A percentile compares a stretch with the other conserved stretches of the same genome.
Conservation (phyloP, 2,797 vertebrate genomes). For the Eulemur mongoz region DNA sequence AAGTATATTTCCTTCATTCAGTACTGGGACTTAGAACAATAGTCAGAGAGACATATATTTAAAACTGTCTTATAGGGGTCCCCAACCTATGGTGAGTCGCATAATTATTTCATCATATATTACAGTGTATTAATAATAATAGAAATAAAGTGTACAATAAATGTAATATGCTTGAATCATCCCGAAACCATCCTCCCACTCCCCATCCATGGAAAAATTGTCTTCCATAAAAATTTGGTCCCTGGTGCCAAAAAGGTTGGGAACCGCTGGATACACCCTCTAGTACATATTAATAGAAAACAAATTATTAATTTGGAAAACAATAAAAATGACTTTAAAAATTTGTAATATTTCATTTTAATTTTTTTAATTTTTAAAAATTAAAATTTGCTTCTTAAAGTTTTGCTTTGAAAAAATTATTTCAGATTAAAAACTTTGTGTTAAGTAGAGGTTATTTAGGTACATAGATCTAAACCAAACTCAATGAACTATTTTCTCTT, state of each 20-base stretch:
- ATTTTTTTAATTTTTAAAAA: neutral
- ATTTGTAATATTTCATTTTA: neutral
- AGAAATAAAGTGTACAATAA: no score
- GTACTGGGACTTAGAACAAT: neutral
- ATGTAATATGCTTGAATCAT: no score
- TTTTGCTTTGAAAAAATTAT: neutral
- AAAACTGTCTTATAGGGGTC: neutral
- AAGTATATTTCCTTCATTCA: neutral
- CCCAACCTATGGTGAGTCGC: no score
- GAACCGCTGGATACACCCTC: neutral
- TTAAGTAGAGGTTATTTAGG: neutral
- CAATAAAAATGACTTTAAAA: neutral
- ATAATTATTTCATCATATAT: no score
- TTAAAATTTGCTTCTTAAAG: neutral
- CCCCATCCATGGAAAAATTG: no score
- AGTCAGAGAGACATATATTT: neutral
- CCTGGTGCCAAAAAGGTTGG: no score
- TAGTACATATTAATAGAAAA: neutral
- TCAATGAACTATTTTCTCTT: neutral
- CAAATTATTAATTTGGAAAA: neutral
- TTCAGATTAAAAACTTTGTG: neutral
- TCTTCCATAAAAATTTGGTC: no score
- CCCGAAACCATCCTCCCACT: no score
- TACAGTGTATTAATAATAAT: no score
- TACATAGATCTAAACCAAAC: neutral